phyloP scores from a whole-genome alignment of 2,888 invertebrate genomes.

The Macaria liturata region DNA sequence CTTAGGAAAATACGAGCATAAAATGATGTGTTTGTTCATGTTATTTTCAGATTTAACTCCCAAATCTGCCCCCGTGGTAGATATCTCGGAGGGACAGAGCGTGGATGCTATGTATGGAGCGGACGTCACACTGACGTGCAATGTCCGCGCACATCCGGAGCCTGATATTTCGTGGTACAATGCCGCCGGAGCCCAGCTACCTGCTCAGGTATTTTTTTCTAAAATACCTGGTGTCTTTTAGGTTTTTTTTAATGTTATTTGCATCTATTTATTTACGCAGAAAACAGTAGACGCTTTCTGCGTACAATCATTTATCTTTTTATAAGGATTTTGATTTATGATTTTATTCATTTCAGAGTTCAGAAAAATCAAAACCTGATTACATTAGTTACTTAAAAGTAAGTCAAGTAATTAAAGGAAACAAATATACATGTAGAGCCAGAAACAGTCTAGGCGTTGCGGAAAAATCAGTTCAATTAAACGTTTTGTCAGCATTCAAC shows the following conservation, averaged over 20 bases:
- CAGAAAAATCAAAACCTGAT: not conserved
- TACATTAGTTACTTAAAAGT: slow-evolving; percentile 8
- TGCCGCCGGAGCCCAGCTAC: not conserved
- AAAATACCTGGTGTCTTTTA: too few species aligned
- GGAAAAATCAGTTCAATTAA: not conserved
- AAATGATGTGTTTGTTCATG: too few species aligned
- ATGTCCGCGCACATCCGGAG: slow-evolving; percentile 28
- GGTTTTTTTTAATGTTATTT: too few species aligned
- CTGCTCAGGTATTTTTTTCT: too few species aligned
- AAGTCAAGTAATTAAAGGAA: not conserved
- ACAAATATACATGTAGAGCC: not conserved
- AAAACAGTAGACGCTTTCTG: too few species aligned
- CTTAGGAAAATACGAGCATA: too few species aligned
- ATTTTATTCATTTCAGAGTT: slow-evolving; percentile 2
- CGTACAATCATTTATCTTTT: too few species aligned
- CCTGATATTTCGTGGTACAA: slow-evolving; percentile 33
- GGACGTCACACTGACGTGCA: slow-evolving; percentile 26
- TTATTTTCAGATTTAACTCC: slow-evolving; percentile 10
- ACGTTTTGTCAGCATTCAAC: not conserved
- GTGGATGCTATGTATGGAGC: slow-evolving; percentile 16
- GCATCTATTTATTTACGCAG: too few species aligned
- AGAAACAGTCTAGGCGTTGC: not conserved
- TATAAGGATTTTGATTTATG: too few species aligned
- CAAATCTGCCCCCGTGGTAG: slow-evolving; percentile 12
- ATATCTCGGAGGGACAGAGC: slow-evolving; percentile 19